These are phyloP conservation scores for Idaea straminata DNA, from an alignment of 2,888 invertebrate species.

Conservation along the genomic window DNA sequence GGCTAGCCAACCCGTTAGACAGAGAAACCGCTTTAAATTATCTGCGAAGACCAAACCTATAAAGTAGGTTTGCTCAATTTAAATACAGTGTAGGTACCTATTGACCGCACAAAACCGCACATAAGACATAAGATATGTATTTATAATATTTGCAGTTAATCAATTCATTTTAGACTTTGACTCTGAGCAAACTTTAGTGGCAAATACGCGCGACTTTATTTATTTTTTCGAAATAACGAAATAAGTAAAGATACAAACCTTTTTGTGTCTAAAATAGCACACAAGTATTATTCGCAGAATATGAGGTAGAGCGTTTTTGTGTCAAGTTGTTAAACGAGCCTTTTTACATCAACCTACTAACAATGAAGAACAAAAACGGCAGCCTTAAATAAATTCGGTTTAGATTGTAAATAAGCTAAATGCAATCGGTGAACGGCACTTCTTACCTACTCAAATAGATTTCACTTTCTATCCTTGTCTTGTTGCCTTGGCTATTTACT, in stretches of 20 bases:
- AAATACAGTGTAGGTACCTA: background rate
- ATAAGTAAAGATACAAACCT: no score
- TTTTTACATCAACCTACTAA: conserved; percentile 9
- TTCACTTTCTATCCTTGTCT: conserved; percentile 68
- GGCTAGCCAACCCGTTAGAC: background rate
- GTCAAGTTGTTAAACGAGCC: background rate
- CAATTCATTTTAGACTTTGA: no score
- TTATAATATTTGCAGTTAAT: no score
- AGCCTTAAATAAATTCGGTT: conserved; percentile 35
- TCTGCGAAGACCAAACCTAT: background rate
- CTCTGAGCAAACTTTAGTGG: no score
- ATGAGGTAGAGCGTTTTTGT: background rate
- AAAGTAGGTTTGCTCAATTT: background rate
- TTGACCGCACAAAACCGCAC: no score
- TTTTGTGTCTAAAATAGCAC: conserved; percentile 6
- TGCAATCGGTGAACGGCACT: conserved; percentile 59
- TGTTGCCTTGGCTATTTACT: conserved; percentile 51
- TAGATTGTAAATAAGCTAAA: conserved; percentile 32
- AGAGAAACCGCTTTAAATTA: conserved; percentile 2
- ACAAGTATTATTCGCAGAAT: background rate
- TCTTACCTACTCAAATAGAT: conserved; percentile 49
- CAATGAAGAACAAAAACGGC: conserved; percentile 41
- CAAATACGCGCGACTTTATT: no score
- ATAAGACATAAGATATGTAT: no score
- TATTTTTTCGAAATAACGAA: no score